Evolutionary conservation across 2,797 vertebrate species (phyloP), one percentile per base, ranked within the genome.

Genomic region (Orestias chungarensis): DNA sequence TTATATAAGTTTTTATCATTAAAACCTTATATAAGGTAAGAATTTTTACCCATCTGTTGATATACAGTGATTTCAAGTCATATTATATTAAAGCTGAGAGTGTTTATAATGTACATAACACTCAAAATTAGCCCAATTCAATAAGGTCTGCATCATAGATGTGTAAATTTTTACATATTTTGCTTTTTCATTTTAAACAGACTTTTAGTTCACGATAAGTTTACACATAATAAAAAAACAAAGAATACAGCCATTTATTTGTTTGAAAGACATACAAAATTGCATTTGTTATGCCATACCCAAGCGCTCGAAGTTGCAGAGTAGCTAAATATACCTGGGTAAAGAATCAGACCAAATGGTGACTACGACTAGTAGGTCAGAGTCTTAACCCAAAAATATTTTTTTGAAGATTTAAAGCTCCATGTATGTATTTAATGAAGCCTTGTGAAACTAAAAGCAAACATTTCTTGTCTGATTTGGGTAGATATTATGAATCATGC

Each of bases 111-210:
- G 86, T 75, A 86, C 85, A 85, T 78, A 83, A 86, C 73, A 80
- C 80, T 92, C 86, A 80, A 86, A 93, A 93, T 93, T 93, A 93
- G 92, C 86, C 83, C 78, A 61, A 61, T 61, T 61, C 23, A 49
- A 23, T 49, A 23, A 23, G 1, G 43, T 44, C 43, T 44, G 6
- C 15, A 44, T 14, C 43, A 44, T 17, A 44, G 43, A 44, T 20
- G 4, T 57, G 7, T 31, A 18, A 33, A 33, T 9, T 3, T 57
- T 57, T 20, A 33, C 17, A 57, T 31, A 9, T 33, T 38, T 61
- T 35, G 57, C 18, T 23, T 11, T 59, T 35, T 17, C 20, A 33
- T 59, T 17, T 59, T 20, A 23, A 59, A 35, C 54, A 35, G 55
- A 33, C 9, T 59, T 59, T 9, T 20, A 20, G 55, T 33, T 59